Conservation (phyloP, 2,888 invertebrate genomes). For the Erebia palarica region DNA sequence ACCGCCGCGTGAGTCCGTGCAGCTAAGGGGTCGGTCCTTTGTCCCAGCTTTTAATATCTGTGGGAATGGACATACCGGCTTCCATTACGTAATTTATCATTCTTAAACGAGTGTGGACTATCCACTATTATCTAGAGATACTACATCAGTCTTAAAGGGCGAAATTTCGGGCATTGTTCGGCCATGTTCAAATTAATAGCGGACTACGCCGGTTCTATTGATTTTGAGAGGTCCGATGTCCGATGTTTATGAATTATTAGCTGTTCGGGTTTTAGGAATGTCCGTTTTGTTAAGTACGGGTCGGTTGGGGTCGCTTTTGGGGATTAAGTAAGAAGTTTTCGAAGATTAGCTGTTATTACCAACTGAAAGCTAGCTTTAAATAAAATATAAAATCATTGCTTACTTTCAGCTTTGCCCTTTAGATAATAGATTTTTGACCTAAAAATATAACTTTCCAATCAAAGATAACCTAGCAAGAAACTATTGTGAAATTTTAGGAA, state of each 20-base stretch:
- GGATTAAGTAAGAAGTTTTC: conserved; percentile 27
- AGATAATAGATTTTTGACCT: no score
- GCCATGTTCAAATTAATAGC: conserved; percentile 63
- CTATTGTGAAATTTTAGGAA: no score
- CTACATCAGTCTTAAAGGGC: conserved; percentile 61
- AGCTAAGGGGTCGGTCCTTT: conserved; percentile 69
- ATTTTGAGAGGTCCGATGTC: conserved; percentile 58
- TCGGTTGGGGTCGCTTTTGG: conserved; percentile 40
- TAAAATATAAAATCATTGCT: no score
- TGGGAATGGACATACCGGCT: conserved; percentile 81
- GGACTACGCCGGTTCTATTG: conserved; percentile 66
- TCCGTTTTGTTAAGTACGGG: conserved; percentile 46
- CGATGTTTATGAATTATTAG: conserved; percentile 77
- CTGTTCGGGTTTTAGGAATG: conserved; percentile 71
- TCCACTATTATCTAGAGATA: conserved; percentile 67
- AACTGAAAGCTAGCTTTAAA: background rate
- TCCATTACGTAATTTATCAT: conserved; percentile 82
- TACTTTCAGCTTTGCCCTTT: no score
- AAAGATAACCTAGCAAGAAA: no score
- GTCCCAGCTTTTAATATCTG: conserved; percentile 79
- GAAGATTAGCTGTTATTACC: background rate
- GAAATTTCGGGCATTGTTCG: conserved; percentile 66
- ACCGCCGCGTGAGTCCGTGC: conserved; percentile 74
- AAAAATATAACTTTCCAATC: no score
- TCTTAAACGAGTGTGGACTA: conserved; percentile 78